Conservation (phyloP, 2,888 invertebrate species). For the Gisinianus flammeolus region DNA sequence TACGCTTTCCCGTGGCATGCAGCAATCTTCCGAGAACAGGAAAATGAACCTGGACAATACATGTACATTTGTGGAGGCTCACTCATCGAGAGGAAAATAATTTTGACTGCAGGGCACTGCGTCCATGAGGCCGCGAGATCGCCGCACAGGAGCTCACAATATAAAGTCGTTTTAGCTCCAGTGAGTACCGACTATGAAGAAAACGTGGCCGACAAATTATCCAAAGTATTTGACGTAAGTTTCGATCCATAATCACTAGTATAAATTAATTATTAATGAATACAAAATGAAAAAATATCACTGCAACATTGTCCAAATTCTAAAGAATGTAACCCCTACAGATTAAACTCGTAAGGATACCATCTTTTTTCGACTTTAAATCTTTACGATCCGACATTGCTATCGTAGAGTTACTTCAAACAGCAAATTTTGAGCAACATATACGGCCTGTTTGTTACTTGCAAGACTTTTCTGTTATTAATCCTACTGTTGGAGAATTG, state of each 20-base stretch:
- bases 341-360: conserved; percentile 7
- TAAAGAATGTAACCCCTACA: background rate
- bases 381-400: conserved; percentile 11
- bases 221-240: conserved; percentile 13
- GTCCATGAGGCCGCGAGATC: background rate
- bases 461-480: background rate
- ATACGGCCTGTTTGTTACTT: conserved; percentile 18
- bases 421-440: background rate
- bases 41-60: background rate
- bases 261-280: background rate
- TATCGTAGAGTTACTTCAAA: background rate
- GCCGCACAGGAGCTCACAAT: background rate
- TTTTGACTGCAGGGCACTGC: conserved; percentile 9
- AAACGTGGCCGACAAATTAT: background rate
- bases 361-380: background rate
- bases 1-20: conserved; percentile 21
- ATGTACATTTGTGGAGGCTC: conserved; percentile 11
- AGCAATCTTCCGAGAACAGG: background rate
- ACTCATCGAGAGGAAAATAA: conserved; percentile 6
- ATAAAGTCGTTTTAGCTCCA: conserved; percentile 18
- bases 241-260: background rate
- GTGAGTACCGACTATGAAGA: conserved; percentile 16
- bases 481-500: conserved; percentile 7
- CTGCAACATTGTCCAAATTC: no score
- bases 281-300: background rate